Evolutionary conservation across 2,113 vertebrate genomes (phyloP).

Genomic region (Podarcis cretensis): DNA sequence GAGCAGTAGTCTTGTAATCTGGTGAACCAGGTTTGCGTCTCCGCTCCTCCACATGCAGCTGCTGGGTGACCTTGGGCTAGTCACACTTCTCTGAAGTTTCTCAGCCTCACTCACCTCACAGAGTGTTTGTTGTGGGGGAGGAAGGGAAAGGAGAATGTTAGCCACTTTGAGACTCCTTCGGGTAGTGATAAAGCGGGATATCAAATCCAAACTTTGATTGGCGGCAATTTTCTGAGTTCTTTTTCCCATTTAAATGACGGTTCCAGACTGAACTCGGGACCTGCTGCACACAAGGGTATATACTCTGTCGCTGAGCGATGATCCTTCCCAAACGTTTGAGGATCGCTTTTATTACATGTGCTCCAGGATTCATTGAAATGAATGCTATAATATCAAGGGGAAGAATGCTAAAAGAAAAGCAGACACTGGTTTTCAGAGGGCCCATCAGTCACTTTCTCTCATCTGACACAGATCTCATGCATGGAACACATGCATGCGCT

Average conservation of each 20-base stretch:
- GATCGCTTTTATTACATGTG: background rate
- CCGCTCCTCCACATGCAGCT: too few relatives aligned
- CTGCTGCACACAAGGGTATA: background rate
- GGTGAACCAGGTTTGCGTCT: rapidly evolving
- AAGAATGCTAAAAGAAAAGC: background rate
- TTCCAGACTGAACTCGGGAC: background rate
- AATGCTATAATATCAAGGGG: background rate
- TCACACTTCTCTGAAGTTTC: too few relatives aligned
- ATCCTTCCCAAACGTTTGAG: background rate
- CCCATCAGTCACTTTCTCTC: background rate
- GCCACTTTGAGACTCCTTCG: too few relatives aligned
- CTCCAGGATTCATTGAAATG: background rate
- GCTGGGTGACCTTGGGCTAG: too few relatives aligned
- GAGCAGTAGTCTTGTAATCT: too few relatives aligned
- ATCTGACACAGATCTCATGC: background rate
- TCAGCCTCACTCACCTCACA: too few relatives aligned
- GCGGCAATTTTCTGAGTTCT: background rate
- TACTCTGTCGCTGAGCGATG: background rate
- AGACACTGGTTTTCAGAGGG: background rate
- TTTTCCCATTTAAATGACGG: background rate
- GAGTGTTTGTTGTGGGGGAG: too few relatives aligned
- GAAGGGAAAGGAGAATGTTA: too few relatives aligned
- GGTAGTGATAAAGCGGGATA: too few relatives aligned
- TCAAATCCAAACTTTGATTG: background rate
- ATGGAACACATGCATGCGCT: background rate